phyloP scores from a whole-genome alignment of 1,140 invertebrate species.

The Tetragnatha versicolor region DNA sequence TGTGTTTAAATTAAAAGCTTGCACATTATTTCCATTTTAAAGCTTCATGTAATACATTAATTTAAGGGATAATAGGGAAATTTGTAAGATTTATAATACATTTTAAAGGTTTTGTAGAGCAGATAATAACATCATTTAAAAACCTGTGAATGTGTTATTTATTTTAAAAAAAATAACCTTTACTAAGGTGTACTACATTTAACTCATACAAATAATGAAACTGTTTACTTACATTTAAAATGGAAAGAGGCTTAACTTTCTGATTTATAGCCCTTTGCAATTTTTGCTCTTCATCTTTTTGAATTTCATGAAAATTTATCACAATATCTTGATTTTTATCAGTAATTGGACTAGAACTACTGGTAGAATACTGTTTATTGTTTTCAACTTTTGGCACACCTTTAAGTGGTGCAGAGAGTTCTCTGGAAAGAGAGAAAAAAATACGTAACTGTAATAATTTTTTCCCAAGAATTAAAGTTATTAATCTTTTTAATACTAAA shows the following conservation, averaged over 20 bases:
- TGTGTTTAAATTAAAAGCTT: too few relatives aligned
- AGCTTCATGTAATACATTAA: too few relatives aligned
- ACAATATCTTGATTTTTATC: slow-evolving; percentile 22
- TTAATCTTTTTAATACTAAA: too few relatives aligned
- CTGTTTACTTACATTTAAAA: slow-evolving; percentile 70
- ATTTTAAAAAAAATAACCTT: too few relatives aligned
- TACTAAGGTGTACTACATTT: not conserved
- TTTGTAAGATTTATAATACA: too few relatives aligned
- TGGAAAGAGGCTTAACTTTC: slow-evolving; percentile 70
- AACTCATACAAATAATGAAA: not conserved
- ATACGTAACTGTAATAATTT: too few relatives aligned
- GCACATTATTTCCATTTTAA: too few relatives aligned
- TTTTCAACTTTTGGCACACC: not conserved
- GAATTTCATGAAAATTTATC: slow-evolving; percentile 40
- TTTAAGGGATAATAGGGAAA: too few relatives aligned
- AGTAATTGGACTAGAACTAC: not conserved
- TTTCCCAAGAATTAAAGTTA: too few relatives aligned
- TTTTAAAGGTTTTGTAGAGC: too few relatives aligned
- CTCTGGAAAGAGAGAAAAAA: slow-evolving; percentile 11
- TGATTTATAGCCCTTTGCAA: slow-evolving; percentile 64
- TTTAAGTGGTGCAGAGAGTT: not conserved
- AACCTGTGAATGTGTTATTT: too few relatives aligned
- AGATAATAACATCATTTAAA: too few relatives aligned
- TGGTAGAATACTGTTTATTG: not conserved
- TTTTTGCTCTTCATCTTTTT: slow-evolving; percentile 42